Conservation (phyloP, 2,888 invertebrate species). For the Drosophila affinis region DNA sequence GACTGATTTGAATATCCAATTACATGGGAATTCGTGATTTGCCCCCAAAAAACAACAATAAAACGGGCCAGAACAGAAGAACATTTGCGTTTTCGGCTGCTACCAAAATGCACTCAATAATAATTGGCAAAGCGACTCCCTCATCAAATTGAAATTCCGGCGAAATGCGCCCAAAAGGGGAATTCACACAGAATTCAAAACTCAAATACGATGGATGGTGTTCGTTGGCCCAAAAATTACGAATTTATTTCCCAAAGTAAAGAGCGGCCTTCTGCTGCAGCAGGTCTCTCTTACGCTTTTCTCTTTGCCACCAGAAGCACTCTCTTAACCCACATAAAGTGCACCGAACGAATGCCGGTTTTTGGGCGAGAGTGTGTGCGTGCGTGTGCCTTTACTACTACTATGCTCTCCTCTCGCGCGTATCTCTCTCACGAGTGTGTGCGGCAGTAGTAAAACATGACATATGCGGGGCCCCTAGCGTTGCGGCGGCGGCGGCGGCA, state of each 20-base stretch:
- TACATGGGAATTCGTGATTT: slow-evolving; percentile 4
- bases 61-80: neutral
- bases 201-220: neutral
- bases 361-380: slow-evolving; percentile 12
- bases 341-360: slow-evolving; percentile 56
- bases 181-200: slow-evolving; percentile 16
- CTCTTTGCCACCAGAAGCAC: neutral
- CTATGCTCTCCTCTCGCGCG: slow-evolving; percentile 40
- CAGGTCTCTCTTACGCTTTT: slow-evolving; percentile 19
- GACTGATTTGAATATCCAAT: neutral
- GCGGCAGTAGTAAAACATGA: slow-evolving; percentile 29
- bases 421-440: slow-evolving; percentile 57
- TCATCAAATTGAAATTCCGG: slow-evolving; percentile 3
- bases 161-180: slow-evolving; percentile 21
- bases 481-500: slow-evolving; percentile 5
- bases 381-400: slow-evolving; percentile 33
- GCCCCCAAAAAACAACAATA: neutral
- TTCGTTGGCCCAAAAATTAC: neutral
- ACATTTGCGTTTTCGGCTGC: slow-evolving; percentile 7
- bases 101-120: slow-evolving; percentile 23
- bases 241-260: slow-evolving; percentile 10
- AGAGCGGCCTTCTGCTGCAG: slow-evolving; percentile 1
- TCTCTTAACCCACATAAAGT: slow-evolving; percentile 53
- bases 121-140: slow-evolving; percentile 7
- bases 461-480: slow-evolving; percentile 32